Conservation (phyloP, 2,888 invertebrate genomes). For the Dysmachus trigonus region DNA sequence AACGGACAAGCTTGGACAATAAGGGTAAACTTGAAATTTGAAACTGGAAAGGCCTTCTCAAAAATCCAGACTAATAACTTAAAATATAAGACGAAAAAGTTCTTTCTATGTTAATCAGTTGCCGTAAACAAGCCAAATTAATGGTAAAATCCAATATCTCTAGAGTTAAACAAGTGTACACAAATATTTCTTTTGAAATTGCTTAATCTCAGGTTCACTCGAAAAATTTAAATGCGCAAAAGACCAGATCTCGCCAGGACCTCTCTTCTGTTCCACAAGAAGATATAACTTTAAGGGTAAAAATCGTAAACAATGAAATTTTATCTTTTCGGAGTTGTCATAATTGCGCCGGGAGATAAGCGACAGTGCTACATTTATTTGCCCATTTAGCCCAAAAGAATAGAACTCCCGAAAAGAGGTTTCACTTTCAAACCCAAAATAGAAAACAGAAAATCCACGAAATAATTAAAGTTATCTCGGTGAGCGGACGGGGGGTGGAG, state of each 20-base stretch:
- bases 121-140: not conserved
- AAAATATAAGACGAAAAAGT: not conserved
- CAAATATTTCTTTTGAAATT: not conserved
- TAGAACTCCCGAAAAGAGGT: conserved; percentile 13
- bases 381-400: conserved; percentile 20
- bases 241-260: not conserved
- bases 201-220: not conserved
- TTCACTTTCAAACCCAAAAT: not conserved
- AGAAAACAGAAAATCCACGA: conserved; percentile 14
- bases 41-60: too few species aligned
- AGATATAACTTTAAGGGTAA: not conserved
- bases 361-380: conserved; percentile 1
- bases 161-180: not conserved
- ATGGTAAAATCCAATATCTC: not conserved
- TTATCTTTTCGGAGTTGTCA: conserved; percentile 9
- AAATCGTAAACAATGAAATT: conserved; percentile 19
- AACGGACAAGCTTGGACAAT: too few species aligned
- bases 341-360: conserved; percentile 44
- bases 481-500: too few species aligned
- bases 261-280: not conserved
- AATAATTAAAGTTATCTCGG: conserved; percentile 46
- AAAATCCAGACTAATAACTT: not conserved
- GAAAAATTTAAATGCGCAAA: not conserved
- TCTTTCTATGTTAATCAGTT: not conserved
- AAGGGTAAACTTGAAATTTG: too few species aligned